Evolutionary conservation across 1,140 invertebrate genomes (phyloP), one percentile per base, ranked within the genome.

Genomic region (Orius insidiosus): DNA sequence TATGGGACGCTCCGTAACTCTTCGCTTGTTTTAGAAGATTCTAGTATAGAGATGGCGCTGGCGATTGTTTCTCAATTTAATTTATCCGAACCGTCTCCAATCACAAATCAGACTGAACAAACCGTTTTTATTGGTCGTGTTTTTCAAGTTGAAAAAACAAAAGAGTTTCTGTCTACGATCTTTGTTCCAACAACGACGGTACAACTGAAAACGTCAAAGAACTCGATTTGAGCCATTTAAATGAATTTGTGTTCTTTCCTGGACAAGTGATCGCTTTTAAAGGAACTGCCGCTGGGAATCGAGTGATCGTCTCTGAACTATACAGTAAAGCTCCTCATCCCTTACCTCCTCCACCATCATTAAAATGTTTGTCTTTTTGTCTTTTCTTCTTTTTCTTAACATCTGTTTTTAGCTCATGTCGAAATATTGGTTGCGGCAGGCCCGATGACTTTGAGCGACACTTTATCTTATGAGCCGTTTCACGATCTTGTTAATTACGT

Each of bases 181-280:
- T 76, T 0, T 71, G 74, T 51, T 61, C 85, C 5, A 81, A 81
- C 60, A 56, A 69, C 0, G 68, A 71, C 43, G 75, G 81, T 57
- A 62, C 82, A 3, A 68, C 61, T 18, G 68, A 72, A 45, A 53
- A 24, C 24, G 24, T 24, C 24, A 24, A 24, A 24, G 24, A 24
- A 24, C 24, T 24, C 24, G 24, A 24, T 24, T 24, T 24, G 7
- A 24, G 24, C 7, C 24, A 24, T 24, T 24, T 84, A 6, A 67
- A 71, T 30, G 70, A 78, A 35, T 86, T 76, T 55, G 77, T 80
- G 0, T 58, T 92, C 8, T 90, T 86, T 59, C 80, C 87, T 3
- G 87, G 87, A 1, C 85, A 92, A 69, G 72, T 88, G 14, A 71
- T 87, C 7, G 75, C 77, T 1, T 68, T 83, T 30, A 68, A 75